Evolutionary conservation across 2,797 vertebrate species (phyloP), one percentile per base, ranked within the genome.

Genomic region (Novumbra hubbsi): DNA sequence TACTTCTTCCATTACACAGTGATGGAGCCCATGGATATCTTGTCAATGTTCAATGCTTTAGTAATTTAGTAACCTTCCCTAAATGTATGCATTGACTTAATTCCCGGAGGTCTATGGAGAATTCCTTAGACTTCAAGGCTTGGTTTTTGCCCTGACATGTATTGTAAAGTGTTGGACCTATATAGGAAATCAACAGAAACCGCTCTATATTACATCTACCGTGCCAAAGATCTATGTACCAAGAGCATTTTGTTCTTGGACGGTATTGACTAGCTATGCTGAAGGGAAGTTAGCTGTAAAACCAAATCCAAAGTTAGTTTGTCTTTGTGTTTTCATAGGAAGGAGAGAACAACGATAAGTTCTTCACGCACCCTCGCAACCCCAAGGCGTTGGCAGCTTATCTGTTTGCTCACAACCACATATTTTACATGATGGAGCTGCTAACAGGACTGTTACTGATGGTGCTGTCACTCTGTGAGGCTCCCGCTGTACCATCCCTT

Each of bases 281-380:
- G 48, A 60, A 21, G 1, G 11, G 24, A 27, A 55, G 30, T 30
- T 3, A 32, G 28, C 62, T 64, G 62, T 30, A 30, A 15, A 64
- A 28, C 6, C 8, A 19, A 45, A 45, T 63, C 9, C 17, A 27
- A 27, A 17, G 24, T 49, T 14, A 3, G 71, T 71, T 16, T 75
- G 28, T 72, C 48, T 50, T 21, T 70, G 55, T 24, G 73, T 32
- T 72, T 73, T 52, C 63, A 63, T 87, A 99, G 97, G 98, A 99
- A 92, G 97, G 98, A 73, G 96, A 98, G 90, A 97, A 99, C 85
- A 99, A 99, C 0, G 98, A 99, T 84, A 98, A 99, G 85, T 99
- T 99, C 89, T 96, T 96, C 92, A 98, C 96, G 7, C 98, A 99
- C 84, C 98, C 98, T 50, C 95, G 95, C 86, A 95, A 96, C 84